phyloP scores from a whole-genome alignment of 2,797 vertebrate species.

The Manis pentadactyla region DNA sequence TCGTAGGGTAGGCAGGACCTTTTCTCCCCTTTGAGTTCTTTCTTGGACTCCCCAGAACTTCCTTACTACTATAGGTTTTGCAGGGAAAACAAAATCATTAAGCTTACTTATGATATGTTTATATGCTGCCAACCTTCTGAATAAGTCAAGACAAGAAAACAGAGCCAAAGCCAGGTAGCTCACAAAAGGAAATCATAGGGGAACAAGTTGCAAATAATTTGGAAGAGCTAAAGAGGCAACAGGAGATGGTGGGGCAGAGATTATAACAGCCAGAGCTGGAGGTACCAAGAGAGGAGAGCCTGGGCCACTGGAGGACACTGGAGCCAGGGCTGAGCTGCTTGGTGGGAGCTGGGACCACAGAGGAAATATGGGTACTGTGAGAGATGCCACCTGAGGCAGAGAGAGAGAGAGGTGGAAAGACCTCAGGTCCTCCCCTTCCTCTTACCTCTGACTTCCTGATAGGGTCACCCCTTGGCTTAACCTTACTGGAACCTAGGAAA shows the following conservation, averaged over 20 bases:
- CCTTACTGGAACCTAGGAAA: background rate
- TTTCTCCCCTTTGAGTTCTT: background rate
- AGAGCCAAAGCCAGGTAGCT: background rate
- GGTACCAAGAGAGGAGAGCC: background rate
- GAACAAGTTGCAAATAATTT: background rate
- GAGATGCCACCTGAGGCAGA: background rate
- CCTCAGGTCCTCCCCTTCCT: background rate
- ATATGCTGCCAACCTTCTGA: background rate
- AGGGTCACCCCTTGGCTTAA: background rate
- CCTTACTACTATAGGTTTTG: background rate
- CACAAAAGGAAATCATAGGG: background rate
- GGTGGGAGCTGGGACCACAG: background rate
- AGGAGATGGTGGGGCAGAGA: background rate
- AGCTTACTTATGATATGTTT: background rate
- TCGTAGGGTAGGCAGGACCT: background rate
- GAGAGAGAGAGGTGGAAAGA: background rate
- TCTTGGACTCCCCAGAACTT: background rate
- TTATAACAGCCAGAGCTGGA: background rate
- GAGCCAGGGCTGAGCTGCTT: background rate
- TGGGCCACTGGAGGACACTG: background rate
- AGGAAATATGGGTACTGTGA: rapidly evolving
- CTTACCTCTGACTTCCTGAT: background rate
- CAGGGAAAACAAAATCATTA: background rate
- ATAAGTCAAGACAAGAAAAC: background rate
- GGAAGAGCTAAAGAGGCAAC: background rate